Percentiles rank a stretch among this genome's conserved stretches.
These are phyloP conservation scores for Bombus polaris DNA, from an alignment of 1,140 invertebrate species.

Conservation along the genomic window DNA sequence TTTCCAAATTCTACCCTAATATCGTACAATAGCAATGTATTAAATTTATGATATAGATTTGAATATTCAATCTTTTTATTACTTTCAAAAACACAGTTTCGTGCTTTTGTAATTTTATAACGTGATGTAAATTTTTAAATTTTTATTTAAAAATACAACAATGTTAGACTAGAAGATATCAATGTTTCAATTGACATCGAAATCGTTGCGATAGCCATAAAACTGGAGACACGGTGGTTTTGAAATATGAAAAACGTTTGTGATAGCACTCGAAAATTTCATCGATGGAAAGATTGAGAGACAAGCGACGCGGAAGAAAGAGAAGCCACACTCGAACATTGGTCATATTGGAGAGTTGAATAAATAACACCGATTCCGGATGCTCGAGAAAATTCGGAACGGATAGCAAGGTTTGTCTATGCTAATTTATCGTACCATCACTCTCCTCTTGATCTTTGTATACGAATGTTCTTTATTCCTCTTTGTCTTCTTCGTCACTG, in stretches of 20 bases:
- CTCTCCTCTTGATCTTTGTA: constrained; percentile 27
- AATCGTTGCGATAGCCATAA: too few relatives aligned
- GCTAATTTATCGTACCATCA: constrained; percentile 60
- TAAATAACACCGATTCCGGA: constrained; percentile 56
- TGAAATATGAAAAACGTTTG: background rate
- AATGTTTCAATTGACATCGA: too few relatives aligned
- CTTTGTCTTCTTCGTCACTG: constrained; percentile 34
- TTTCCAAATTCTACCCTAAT: too few relatives aligned
- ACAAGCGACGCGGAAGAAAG: constrained; percentile 5
- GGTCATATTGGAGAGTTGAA: constrained; percentile 26
- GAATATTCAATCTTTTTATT: too few relatives aligned
- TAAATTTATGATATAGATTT: too few relatives aligned
- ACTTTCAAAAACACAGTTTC: too few relatives aligned
- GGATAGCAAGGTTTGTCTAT: constrained; percentile 67
- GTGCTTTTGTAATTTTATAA: too few relatives aligned
- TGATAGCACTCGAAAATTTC: background rate
- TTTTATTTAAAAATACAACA: too few relatives aligned
- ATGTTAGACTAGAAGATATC: too few relatives aligned
- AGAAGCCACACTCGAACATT: background rate
- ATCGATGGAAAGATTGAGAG: constrained; percentile 10
- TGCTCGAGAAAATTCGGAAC: constrained; percentile 44
- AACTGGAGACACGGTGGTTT: background rate
- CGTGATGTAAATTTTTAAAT: too few relatives aligned
- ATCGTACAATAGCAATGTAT: too few relatives aligned
- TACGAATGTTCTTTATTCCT: constrained; percentile 20